Base-by-base conservation (phyloP, 2,113 vertebrate species). In the Neolamprologus modestus region DNA sequence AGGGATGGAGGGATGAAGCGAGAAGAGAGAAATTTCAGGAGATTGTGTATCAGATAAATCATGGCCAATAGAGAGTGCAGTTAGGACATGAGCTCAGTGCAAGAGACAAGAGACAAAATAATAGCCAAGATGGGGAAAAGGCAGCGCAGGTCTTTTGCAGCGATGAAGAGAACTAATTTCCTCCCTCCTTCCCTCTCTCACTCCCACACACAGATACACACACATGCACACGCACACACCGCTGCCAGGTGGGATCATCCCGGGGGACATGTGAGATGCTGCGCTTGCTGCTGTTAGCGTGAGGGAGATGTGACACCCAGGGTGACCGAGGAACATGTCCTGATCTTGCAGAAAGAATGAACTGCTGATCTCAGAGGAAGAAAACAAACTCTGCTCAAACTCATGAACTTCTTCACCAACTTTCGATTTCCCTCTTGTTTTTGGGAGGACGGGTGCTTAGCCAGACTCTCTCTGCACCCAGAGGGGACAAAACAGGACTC, bases 21-120 rank as follows among this genome's bases (percentile, higher is more conserved):
- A 45, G 81, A 76, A 50, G 84, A 90, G 88, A 89, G 84, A 78
- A 87, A 90, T 71, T 45, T 53, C 40, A 71, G 35, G 28, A 83
- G 89, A 95, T 94, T 85, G 88, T 90, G 83, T 88, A 88, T 87
- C 84, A 87, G 94, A 96, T 95, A 95, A 94, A 96, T 96, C 93
- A 94, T 26, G n/a, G 59, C 83, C 52, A 92, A 96, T 95, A 93
- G 89, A 96, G 92, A 96, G 95, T 91, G 92, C 89, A 87, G 79
- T 86, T 86, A 87, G 92, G 92, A 94, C 83, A 80, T 78, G 83
- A 73, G 90, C 90, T 94, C 78, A 40, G 86, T 37, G 81, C 68
- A 19, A 5, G 45, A 88, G 81, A 93, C 87, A 83, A 89, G 84
- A 86, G 88, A 33, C 50, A 83, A 92, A 94, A 92, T 93, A 95